Base-by-base conservation (phyloP, 2,888 invertebrate species). In the Andrena praecox region DNA sequence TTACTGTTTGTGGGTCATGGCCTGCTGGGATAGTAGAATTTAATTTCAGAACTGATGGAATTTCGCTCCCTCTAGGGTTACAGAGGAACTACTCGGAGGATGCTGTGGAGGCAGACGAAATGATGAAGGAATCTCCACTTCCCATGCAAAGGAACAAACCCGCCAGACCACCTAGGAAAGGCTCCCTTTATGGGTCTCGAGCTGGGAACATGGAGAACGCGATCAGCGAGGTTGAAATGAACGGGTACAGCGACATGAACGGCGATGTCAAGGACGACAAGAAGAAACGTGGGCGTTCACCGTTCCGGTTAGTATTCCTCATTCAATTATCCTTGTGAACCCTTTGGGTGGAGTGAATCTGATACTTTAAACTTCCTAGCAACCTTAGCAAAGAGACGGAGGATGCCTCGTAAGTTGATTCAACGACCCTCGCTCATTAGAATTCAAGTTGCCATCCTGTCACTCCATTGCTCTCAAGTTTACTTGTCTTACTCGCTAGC, bases 81-180 rank as follows among this genome's bases (percentile, higher is more conserved):
- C 97, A 97, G 87, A 95, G 97, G 76, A 97, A 97, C 93, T 98
- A 98, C 94, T 95, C 96, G 0, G 98, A 98, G 88, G 98, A 98
- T 91, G 97, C 95, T 0, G 96, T 95, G 0, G 97, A 97, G 91
- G 95, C 96, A 0, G 97, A 97, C 84, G 97, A 97, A 88, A 95
- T 96, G 88, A 94, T 96, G 94, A 95, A 95, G 86, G 96, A 95
- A 87, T 93, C 94, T 0, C 94, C 94, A 0, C 78, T 94, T 69
- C 93, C 93, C 1, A 91, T 92, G 84, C 92, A 93, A 66, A 91
- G 94, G 62, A 91, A 90, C 69, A 93, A 94, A 63, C 97, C 98
- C 0, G 94, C 96, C 0, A 94, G 97, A 77, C 97, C 97, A 1
- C 96, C 97, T 0, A 95, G 98, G 62, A 97, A 97, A 92, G 96